Evolutionary conservation across 2,888 invertebrate genomes (phyloP).

Genomic region (Phoronis australis): DNA sequence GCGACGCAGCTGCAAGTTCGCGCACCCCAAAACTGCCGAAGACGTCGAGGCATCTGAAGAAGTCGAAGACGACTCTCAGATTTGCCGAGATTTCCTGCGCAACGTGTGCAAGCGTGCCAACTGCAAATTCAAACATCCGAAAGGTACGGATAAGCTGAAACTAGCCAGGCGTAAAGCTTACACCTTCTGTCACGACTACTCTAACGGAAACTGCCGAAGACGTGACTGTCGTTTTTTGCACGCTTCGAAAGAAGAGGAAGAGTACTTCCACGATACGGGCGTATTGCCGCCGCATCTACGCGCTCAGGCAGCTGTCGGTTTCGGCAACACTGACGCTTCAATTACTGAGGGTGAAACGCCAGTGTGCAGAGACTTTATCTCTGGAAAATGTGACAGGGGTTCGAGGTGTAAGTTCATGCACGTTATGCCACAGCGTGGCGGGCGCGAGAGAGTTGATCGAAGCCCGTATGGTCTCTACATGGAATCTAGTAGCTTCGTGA

Average conservation of each 20-base stretch:
- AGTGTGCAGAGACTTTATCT: conserved; percentile 62
- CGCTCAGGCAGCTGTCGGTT: conserved; percentile 41
- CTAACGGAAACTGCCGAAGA: conserved; percentile 71
- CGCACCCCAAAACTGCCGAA: conserved; percentile 44
- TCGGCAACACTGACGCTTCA: conserved; percentile 33
- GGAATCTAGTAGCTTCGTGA: too few relatives aligned
- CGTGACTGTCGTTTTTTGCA: conserved; percentile 72
- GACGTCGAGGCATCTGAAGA: conserved; percentile 14
- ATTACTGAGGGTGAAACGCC: conserved; percentile 47
- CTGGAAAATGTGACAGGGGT: conserved; percentile 59
- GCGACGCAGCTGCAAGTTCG: conserved; percentile 56
- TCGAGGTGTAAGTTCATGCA: conserved; percentile 57
- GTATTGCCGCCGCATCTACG: conserved; percentile 60
- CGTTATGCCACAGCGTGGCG: conserved; percentile 18
- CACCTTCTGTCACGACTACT: conserved; percentile 61
- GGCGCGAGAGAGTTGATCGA: conserved; percentile 3
- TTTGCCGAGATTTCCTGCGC: conserved; percentile 60
- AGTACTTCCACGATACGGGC: conserved; percentile 66
- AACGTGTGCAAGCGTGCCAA: conserved; percentile 62
- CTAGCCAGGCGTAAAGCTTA: conserved; percentile 41
- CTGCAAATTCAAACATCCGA: conserved; percentile 59
- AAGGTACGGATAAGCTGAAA: conserved; percentile 44
- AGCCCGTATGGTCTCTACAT: too few relatives aligned
- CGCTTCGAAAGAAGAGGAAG: conserved; percentile 69
- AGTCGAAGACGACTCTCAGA: too few relatives aligned